These are phyloP conservation scores for Standfussiana lucernea DNA, from an alignment of 2,888 invertebrate species.

Conservation along the genomic window DNA sequence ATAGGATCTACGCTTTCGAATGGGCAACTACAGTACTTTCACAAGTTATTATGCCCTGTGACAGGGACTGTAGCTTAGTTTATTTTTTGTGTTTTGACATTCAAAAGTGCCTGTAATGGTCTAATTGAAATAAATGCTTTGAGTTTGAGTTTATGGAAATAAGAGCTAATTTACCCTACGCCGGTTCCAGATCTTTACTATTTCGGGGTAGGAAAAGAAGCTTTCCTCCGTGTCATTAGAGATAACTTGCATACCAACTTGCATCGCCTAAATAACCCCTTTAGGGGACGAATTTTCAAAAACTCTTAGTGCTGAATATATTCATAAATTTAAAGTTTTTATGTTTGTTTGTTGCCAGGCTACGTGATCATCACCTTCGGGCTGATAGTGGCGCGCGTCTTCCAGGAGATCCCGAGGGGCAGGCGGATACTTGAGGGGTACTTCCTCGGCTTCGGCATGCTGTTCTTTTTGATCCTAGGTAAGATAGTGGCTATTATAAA, in stretches of 20 bases:
- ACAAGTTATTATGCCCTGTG: too few relatives aligned
- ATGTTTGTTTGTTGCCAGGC: conserved; percentile 76
- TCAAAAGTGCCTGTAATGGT: too few relatives aligned
- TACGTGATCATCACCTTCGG: conserved; percentile 93
- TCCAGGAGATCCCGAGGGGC: conserved; percentile 92
- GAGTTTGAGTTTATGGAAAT: too few relatives aligned
- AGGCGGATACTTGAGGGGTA: conserved; percentile 92
- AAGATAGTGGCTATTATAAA: conserved; percentile 61
- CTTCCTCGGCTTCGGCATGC: conserved; percentile 92
- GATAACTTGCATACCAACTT: not conserved
- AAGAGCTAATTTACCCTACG: not conserved
- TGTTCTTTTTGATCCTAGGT: conserved; percentile 93
- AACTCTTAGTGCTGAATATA: not conserved
- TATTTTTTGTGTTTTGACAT: too few relatives aligned
- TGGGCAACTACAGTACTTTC: too few relatives aligned
- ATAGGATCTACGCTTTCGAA: too few relatives aligned
- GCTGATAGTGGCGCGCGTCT: conserved; percentile 92
- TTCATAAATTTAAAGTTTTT: not conserved
- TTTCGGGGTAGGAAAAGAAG: not conserved
- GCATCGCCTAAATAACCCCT: not conserved
- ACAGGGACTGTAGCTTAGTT: too few relatives aligned
- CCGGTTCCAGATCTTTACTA: not conserved
- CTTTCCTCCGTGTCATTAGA: not conserved
- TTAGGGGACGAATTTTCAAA: not conserved
- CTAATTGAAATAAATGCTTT: too few relatives aligned